These are phyloP conservation scores for Leucophenga varia DNA, from an alignment of 1,140 invertebrate genomes.

Conservation along the genomic window DNA sequence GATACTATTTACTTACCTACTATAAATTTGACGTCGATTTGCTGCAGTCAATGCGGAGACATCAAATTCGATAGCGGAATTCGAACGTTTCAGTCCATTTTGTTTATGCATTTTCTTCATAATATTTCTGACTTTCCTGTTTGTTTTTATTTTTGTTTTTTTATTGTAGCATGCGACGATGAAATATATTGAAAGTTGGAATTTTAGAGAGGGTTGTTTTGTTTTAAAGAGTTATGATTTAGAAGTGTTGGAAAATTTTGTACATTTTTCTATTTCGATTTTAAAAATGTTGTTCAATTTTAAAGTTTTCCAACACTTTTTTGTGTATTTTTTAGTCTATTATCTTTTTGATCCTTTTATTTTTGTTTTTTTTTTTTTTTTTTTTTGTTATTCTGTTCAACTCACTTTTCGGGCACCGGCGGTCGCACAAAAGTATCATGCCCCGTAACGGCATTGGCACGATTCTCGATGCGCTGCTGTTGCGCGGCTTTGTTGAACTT, in stretches of 20 bases:
- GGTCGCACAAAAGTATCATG: constrained; percentile 76
- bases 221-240: background rate
- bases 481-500: constrained; percentile 75
- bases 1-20: constrained; percentile 42
- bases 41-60: constrained; percentile 66
- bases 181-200: background rate
- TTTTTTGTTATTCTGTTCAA: constrained; percentile 10
- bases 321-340: too few species aligned
- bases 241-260: constrained; percentile 18
- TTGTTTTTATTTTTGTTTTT: constrained; percentile 6
- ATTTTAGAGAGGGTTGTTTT: too few species aligned
- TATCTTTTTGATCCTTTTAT: too few species aligned
- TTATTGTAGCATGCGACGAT: constrained; percentile 4
- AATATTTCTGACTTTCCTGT: constrained; percentile 50
- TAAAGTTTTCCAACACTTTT: constrained; percentile 9
- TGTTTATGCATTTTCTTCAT: constrained; percentile 55
- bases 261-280: background rate
- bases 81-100: constrained; percentile 61
- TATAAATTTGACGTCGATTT: constrained; percentile 59
- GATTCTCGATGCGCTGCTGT: constrained; percentile 63
- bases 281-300: background rate
- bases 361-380: background rate
- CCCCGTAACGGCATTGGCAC: constrained; percentile 67
- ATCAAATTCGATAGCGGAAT: constrained; percentile 74
- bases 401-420: constrained; percentile 61